These are phyloP conservation scores for Apostichopus parvimensis DNA, from an alignment of 35 echinoderm and acorn worm species.

Conservation along the genomic window DNA sequence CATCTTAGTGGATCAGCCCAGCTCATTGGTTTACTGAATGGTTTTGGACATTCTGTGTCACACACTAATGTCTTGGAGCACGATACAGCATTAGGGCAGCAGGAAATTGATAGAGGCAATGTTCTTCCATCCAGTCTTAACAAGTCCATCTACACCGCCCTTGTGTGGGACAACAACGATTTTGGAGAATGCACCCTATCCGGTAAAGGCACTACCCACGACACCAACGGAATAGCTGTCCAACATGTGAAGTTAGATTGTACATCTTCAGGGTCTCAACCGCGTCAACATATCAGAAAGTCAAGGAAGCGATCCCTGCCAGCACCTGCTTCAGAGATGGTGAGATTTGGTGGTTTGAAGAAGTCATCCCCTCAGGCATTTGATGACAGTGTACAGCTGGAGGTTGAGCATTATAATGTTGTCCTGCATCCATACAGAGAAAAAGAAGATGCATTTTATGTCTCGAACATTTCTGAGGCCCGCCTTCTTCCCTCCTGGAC, in stretches of 20 bases:
- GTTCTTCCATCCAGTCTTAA: no score
- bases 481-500: constrained; percentile 61
- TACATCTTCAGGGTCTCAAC: no score
- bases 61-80: constrained; percentile 7
- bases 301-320: neutral
- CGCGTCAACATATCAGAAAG: neutral
- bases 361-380: neutral
- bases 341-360: constrained; percentile 38
- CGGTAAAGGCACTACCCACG: constrained; percentile 64
- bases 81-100: no score
- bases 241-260: neutral
- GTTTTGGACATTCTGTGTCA: constrained; percentile 63
- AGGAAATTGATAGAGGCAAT: no score
- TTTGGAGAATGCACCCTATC: constrained; percentile 4
- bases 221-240: constrained; percentile 43
- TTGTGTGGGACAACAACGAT: constrained; percentile 81
- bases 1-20: constrained; percentile 63
- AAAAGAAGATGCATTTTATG: no score
- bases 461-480: neutral
- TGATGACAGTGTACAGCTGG: no score
- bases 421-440: no score
- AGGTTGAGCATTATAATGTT: no score
- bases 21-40: constrained; percentile 50
- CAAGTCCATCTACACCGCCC: no score
- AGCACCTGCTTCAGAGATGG: neutral